phyloP scores from a whole-genome alignment of 2,888 invertebrate genomes.

The Campoplex capitator region DNA sequence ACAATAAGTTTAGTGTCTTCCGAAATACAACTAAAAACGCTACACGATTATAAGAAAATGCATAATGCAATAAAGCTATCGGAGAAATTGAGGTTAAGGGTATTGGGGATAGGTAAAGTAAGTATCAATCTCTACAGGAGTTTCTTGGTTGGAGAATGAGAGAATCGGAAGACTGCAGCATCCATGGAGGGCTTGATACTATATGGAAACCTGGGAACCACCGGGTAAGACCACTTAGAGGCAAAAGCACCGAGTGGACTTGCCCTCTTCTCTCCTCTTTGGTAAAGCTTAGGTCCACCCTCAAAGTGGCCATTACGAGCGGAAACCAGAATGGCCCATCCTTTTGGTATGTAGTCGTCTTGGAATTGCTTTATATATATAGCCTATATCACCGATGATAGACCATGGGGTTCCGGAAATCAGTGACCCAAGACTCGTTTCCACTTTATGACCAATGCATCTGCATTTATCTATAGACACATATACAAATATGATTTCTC shows the following conservation, averaged over 20 bases:
- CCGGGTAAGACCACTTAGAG: conserved; percentile 80
- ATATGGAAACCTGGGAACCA: conserved; percentile 70
- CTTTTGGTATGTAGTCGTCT: conserved; percentile 48
- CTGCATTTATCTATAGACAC: conserved; percentile 7
- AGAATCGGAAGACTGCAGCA: conserved; percentile 26
- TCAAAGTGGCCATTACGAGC: conserved; percentile 83
- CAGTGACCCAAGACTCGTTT: conserved; percentile 24
- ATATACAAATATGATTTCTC: conserved; percentile 9
- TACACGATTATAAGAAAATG: background rate
- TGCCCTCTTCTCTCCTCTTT: conserved; percentile 73
- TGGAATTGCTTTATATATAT: conserved; percentile 39
- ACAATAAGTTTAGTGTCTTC: background rate
- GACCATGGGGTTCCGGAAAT: conserved; percentile 28
- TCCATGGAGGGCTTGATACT: conserved; percentile 28
- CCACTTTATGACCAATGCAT: conserved; percentile 26
- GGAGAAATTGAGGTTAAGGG: conserved; percentile 47
- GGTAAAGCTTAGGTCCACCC: conserved; percentile 80
- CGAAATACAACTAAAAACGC: background rate
- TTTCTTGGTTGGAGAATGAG: conserved; percentile 41
- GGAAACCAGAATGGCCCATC: conserved; percentile 60
- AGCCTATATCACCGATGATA: conserved; percentile 2
- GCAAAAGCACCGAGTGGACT: conserved; percentile 69
- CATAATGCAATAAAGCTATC: conserved; percentile 24
- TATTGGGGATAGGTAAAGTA: conserved; percentile 79
- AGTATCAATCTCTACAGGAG: conserved; percentile 74